Evolutionary conservation across 2,113 vertebrate genomes (phyloP).

Genomic region (Tachysurus vachellii): DNA sequence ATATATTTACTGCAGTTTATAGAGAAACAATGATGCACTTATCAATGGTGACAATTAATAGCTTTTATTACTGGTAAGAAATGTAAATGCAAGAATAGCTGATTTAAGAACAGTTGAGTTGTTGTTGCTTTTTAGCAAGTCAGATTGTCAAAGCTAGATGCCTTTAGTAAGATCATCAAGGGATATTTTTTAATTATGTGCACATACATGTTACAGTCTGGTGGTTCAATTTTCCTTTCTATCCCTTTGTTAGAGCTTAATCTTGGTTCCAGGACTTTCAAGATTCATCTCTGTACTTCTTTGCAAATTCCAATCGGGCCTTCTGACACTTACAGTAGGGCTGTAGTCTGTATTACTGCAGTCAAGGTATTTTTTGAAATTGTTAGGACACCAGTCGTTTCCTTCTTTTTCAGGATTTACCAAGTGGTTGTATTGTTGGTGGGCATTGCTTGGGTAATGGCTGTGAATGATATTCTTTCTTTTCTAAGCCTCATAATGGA

Average conservation of each 20-base stretch:
- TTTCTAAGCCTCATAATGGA: too few species aligned
- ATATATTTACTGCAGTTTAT: constrained; percentile 41
- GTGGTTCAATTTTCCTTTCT: too few species aligned
- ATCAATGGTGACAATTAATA: constrained; percentile 39
- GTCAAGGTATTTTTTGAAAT: neutral
- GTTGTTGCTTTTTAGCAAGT: neutral
- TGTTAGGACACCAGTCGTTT: too few species aligned
- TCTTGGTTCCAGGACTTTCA: too few species aligned
- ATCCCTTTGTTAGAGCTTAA: too few species aligned
- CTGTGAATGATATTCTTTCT: too few species aligned
- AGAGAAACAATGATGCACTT: constrained; percentile 30
- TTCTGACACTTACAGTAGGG: too few species aligned
- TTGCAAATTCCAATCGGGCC: too few species aligned
- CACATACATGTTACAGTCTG: neutral
- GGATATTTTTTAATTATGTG: neutral
- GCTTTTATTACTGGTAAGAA: constrained; percentile 5
- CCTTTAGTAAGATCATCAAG: neutral
- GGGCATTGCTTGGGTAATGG: too few species aligned
- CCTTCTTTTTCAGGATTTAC: too few species aligned
- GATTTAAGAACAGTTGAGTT: constrained; percentile 23
- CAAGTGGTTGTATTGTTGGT: too few species aligned
- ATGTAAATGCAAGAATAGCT: constrained; percentile 4
- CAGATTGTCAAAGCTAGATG: neutral
- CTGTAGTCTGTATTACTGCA: neutral
- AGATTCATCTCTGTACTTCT: too few species aligned